Percentiles rank a stretch among this genome's conserved stretches.
Conservation (phyloP, 2,888 invertebrate genomes). For the Dasysyrphus tricinctus region DNA sequence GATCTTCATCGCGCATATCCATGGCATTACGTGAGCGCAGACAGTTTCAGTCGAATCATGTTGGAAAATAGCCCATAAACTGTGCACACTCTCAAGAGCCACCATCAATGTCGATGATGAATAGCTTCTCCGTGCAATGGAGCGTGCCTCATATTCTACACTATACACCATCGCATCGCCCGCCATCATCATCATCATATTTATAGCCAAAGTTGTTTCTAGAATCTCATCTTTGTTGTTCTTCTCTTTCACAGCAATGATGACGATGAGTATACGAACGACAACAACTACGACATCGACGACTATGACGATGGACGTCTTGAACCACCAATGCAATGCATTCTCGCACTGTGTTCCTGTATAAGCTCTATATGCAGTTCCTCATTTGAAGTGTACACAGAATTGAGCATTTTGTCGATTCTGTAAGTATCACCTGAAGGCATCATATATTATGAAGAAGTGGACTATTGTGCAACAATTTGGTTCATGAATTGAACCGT, state of each 20-base stretch:
- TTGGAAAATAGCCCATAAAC: constrained; percentile 68
- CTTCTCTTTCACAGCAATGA: constrained; percentile 7
- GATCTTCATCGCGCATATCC: constrained; percentile 47
- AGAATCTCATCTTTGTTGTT: constrained; percentile 58
- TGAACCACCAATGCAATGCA: constrained; percentile 20
- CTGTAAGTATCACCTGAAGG: constrained; percentile 72
- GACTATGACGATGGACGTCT: constrained; percentile 22
- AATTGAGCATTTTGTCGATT: constrained; percentile 70
- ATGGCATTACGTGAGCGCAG: constrained; percentile 66
- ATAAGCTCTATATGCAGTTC: not conserved
- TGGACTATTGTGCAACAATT: constrained; percentile 72
- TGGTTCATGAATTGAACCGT: constrained; percentile 72
- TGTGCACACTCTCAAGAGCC: constrained; percentile 52
- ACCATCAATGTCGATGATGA: constrained; percentile 59
- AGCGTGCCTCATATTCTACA: constrained; percentile 72
- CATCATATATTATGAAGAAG: constrained; percentile 59
- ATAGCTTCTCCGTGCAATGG: constrained; percentile 59
- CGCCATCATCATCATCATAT: constrained; percentile 57
- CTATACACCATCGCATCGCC: constrained; percentile 45
- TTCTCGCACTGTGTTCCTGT: constrained; percentile 39
- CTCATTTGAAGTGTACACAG: constrained; percentile 33
- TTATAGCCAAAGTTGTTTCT: constrained; percentile 41
- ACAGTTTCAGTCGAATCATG: constrained; percentile 69
- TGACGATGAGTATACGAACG: not conserved
- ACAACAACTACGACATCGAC: not conserved